Percentiles rank a stretch among this genome's conserved stretches.
Conservation (phyloP, 2,113 vertebrate species). For the Ceuthmochares aereus region DNA sequence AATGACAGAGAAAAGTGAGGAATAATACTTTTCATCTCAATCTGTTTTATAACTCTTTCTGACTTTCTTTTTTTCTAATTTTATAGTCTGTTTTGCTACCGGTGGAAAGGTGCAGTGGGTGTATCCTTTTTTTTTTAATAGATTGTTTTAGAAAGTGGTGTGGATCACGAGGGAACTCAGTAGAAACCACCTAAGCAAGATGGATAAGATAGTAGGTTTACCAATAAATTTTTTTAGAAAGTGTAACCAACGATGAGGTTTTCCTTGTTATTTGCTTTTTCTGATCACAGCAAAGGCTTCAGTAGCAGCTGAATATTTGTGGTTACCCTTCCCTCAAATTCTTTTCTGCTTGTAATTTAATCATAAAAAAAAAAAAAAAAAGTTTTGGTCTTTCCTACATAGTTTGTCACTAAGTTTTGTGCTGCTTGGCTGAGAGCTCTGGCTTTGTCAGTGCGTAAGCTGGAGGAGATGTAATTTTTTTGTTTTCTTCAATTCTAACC, state of each 20-base stretch:
- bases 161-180: not conserved
- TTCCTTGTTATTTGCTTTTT: not conserved
- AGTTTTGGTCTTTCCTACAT: not conserved
- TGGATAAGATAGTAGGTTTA: not conserved
- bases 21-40: not conserved
- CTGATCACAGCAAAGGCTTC: not conserved
- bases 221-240: not conserved
- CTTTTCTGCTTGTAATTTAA: not conserved
- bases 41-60: not conserved
- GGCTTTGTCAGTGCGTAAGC: not conserved
- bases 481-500: not conserved
- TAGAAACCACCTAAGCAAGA: not conserved
- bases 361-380: accelerated
- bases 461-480: not conserved
- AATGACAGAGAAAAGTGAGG: not conserved
- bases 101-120: not conserved
- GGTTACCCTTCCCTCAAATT: not conserved
- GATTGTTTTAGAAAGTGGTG: not conserved
- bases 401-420: not conserved
- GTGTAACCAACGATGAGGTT: accelerated
- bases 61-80: not conserved
- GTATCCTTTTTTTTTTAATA: not conserved
- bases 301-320: not conserved
- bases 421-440: not conserved
- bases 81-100: not conserved